A percentile compares a stretch with the other conserved stretches of the same genome.
phyloP scores from a whole-genome alignment of 1,140 invertebrate species.

The Pogonognathellus flavescens region DNA sequence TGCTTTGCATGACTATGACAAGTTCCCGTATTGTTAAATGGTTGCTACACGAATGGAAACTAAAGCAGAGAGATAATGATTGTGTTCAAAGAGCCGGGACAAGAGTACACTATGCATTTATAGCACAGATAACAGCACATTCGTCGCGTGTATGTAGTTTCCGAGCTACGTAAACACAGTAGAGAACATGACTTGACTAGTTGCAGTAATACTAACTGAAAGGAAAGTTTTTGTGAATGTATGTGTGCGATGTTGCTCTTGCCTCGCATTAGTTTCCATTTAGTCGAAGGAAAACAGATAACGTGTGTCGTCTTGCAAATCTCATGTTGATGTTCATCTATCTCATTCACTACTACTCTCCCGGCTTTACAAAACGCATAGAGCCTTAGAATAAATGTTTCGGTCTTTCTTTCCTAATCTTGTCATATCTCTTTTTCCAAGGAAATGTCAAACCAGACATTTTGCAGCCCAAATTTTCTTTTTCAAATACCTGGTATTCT shows the following conservation, averaged over 20 bases:
- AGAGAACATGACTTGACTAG: background rate
- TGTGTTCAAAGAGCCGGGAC: background rate
- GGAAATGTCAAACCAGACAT: too few relatives aligned
- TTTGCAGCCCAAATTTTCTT: too few relatives aligned
- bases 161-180: background rate
- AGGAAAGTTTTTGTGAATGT: background rate
- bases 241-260: background rate
- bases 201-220: background rate
- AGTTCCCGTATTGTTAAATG: conserved; percentile 31
- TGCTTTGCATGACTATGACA: conserved; percentile 14
- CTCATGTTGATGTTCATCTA: conserved; percentile 25
- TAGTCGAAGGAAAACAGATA: conserved; percentile 35
- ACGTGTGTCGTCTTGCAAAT: conserved; percentile 29
- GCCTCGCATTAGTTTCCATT: conserved; percentile 35
- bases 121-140: background rate
- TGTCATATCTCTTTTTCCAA: background rate
- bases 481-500: too few relatives aligned
- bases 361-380: conserved; percentile 3
- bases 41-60: conserved; percentile 19
- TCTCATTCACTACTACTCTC: conserved; percentile 16
- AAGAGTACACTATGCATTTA: background rate
- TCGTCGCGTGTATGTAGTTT: background rate
- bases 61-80: conserved; percentile 17
- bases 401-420: background rate
- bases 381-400: background rate